Evolutionary conservation across 2,113 vertebrate species (phyloP).

Genomic region (Antechinus stuartii): DNA sequence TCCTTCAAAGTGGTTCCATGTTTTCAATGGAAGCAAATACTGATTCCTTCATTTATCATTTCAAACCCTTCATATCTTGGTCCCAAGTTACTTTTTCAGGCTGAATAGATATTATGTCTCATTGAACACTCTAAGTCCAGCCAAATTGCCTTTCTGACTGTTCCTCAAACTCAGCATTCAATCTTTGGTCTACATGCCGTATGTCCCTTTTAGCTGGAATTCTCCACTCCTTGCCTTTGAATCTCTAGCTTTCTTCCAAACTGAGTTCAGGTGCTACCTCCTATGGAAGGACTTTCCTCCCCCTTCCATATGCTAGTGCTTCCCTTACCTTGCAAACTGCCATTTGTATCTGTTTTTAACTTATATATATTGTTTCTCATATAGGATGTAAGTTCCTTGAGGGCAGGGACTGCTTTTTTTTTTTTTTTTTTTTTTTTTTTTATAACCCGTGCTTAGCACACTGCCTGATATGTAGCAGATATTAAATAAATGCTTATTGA

Average conservation of each 20-base stretch:
- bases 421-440: neutral
- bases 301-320: neutral
- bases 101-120: neutral
- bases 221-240: neutral
- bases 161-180: neutral
- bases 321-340: neutral
- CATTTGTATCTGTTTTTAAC: neutral
- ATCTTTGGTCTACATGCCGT: neutral
- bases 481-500: neutral
- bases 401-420: neutral
- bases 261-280: neutral
- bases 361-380: neutral
- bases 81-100: neutral
- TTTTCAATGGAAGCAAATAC: neutral
- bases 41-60: neutral
- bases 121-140: neutral
- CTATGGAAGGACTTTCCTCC: neutral
- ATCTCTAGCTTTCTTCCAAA: neutral
- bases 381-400: neutral
- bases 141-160: neutral
- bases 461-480: neutral
- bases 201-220: neutral
- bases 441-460: neutral
- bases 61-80: neutral
- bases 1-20: slow-evolving; percentile 50